Evolutionary conservation across 2,113 vertebrate genomes (phyloP).

Genomic region (Sinocyclocheilus anophthalmus): DNA sequence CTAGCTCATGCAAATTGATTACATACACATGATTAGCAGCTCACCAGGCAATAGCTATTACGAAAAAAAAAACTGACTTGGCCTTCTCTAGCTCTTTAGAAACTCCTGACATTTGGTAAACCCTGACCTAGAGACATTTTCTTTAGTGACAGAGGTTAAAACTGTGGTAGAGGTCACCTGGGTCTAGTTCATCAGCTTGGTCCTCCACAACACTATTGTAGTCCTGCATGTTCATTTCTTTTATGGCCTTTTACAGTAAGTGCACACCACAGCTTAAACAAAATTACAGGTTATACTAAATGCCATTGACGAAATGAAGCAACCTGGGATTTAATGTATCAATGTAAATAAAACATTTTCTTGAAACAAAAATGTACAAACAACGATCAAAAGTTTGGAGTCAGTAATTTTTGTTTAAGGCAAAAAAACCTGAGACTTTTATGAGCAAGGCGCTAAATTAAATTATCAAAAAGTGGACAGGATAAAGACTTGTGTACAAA

Average conservation of each 20-base stretch:
- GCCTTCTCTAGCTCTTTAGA: neutral
- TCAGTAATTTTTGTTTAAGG: too few relatives aligned
- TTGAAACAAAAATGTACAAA: too few relatives aligned
- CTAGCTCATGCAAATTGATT: neutral
- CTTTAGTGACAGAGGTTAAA: slow-evolving; percentile 7
- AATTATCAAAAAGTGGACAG: too few relatives aligned
- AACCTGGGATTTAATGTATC: too few relatives aligned
- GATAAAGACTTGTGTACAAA: too few relatives aligned
- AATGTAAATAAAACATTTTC: too few relatives aligned
- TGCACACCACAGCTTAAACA: neutral
- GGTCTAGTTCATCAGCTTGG: neutral
- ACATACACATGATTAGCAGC: neutral
- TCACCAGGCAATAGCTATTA: neutral
- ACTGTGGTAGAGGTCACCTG: neutral
- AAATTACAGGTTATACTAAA: neutral
- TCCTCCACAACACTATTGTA: neutral
- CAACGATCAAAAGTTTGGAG: too few relatives aligned
- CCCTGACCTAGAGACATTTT: neutral
- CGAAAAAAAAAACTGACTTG: neutral
- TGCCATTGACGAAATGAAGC: too few relatives aligned
- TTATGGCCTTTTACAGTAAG: neutral
- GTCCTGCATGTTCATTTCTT: neutral
- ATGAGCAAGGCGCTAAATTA: too few relatives aligned
- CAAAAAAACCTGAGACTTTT: too few relatives aligned
- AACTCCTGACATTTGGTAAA: neutral